Evolutionary conservation across 2,113 vertebrate genomes (phyloP), one percentile per base, ranked within the genome.

Genomic region (Cochlearius cochlearius): DNA sequence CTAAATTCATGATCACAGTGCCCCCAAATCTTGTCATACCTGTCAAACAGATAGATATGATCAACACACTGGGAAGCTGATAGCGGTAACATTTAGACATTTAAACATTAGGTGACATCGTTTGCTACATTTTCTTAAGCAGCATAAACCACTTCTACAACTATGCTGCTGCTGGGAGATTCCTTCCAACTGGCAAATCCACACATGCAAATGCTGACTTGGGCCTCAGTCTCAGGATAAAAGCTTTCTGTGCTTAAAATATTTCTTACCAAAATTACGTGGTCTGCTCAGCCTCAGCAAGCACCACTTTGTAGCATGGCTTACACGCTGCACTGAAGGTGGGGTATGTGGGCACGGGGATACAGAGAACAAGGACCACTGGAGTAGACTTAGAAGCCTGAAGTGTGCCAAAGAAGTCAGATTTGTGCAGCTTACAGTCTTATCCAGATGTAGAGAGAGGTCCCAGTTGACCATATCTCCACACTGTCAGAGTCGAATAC

Each of bases 271-370:
- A 74, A 87, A 63, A 39, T 41, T 0, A 19, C 5, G 13, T 45
- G 27, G 29, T 32, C 15, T 77, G 18, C 10, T 66, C 2, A 2
- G 17, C 41, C 52, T 92, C 13, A 59, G 25, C 12, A 49, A 73
- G 16, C 23, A 56, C 15, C 52, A 26, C 8, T 74, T 63, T 32
- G 25, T 27, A 26, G 15, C 1, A 0, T 4, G 7, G 38, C 11
- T 76, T 41, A 34, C 0, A 0, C 23, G 23, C 29, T 81, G 59
- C 60, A 17, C 12, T 34, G 43, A 68, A 59, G 30, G 9, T 13
- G 20, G 7, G 2, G 2, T 74, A 18, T 3, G 17, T 38, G 38
- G 26, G 23, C 9, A 50, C 0, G 0, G 15, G 12, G 23, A 15
- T 43, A 11, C 6, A 79, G 58, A 34, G 11, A 50, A 41, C 0